Conservation (phyloP, 2,797 vertebrate genomes). For the Ibycter americanus region DNA sequence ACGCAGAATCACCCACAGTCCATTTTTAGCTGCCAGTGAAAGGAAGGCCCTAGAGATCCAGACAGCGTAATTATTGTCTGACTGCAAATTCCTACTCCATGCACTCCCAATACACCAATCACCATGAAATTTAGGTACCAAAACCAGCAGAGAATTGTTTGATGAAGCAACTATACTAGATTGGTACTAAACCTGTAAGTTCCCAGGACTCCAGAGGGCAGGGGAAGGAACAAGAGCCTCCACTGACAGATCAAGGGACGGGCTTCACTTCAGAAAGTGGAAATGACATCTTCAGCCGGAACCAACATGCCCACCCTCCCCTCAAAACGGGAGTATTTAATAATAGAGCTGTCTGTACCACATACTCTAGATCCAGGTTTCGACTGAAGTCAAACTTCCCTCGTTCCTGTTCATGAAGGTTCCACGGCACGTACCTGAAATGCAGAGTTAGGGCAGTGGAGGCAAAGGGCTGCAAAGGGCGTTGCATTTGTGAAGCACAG, state of each 20-base stretch:
- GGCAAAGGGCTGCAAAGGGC: background rate
- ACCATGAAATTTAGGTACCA: background rate
- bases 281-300: background rate
- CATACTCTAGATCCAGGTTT: slow-evolving; percentile 90
- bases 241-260: background rate
- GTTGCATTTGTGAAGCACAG: background rate
- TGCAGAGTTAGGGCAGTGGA: background rate
- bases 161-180: background rate
- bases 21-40: slow-evolving; percentile 83
- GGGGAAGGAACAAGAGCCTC: background rate
- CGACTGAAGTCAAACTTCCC: slow-evolving; percentile 86
- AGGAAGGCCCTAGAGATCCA: slow-evolving; percentile 84
- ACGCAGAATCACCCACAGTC: slow-evolving; percentile 93
- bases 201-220: background rate
- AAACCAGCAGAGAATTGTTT: background rate
- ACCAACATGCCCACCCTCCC: fast-evolving
- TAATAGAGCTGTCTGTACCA: background rate
- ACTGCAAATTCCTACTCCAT: background rate
- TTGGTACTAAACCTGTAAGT: background rate
- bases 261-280: background rate
- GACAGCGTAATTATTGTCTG: background rate
- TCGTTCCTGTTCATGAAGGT: slow-evolving; percentile 87
- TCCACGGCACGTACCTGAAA: slow-evolving; percentile 90
- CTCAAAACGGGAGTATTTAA: background rate
- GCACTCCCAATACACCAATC: background rate